Base-by-base conservation (phyloP, 2,113 vertebrate genomes). In the Sprattus sprattus region DNA sequence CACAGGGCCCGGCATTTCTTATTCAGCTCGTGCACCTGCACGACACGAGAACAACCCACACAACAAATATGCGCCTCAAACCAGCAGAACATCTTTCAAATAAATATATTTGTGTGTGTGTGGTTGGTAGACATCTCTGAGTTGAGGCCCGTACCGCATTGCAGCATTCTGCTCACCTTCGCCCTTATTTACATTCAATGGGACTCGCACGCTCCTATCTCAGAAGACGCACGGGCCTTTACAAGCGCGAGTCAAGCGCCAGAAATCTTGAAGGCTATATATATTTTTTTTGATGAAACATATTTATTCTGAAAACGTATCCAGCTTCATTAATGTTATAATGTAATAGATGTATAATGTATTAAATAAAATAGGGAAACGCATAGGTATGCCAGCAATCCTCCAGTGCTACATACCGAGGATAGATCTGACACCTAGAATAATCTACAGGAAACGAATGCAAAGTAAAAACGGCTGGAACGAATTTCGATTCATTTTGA, bases 151-250 rank as follows among this genome's bases (percentile, higher is more conserved):
- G 78, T 95, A 94, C 95, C 95, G 95, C 95, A 96, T 92, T 96
- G 95, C 95, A 95, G 94, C 92, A 94, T 88, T 92, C 89, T 71
- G 60, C 84, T 86, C 90, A 91, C 91, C 92, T 92, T 90, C 91
- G 85, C 88, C 81, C 92, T 94, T 90, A 94, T 95, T 93, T 94
- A 91, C 90, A 95, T 94, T 93, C 93, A 92, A 54, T 85, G 71
- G 87, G 71, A 87, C 86, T 86, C 82, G 89, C 89, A 86, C 82
- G 85, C 85, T 85, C 71, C 86, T 84, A 84, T 87, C 82, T 87
- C 88, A 82, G 92, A 71, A 28, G 64, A 71, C 15, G 25, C 88
- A 71, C 64, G 82, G 64, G 71, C 44, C 54, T 85, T 91, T 64
- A 86, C 78, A 87, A 88, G 88, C 86, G 90, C 92, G 49, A 91